Conservation (phyloP, 2,888 invertebrate genomes). For the Clepsis dumicolana region DNA sequence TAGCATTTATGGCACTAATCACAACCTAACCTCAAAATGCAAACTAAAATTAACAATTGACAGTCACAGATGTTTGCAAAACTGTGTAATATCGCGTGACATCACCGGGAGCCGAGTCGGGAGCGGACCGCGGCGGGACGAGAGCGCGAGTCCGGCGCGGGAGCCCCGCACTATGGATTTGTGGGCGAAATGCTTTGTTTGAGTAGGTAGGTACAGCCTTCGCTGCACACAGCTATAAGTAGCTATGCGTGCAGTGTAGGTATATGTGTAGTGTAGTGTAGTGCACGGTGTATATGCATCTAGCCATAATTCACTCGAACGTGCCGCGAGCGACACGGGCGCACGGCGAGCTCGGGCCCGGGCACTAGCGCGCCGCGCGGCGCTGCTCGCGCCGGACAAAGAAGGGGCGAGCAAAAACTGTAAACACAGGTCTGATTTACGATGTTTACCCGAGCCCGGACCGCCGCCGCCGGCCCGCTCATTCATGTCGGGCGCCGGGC, state of each 20-base stretch:
- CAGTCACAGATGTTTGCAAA: constrained; percentile 77
- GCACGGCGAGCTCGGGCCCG: constrained; percentile 56
- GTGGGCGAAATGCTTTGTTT: constrained; percentile 84
- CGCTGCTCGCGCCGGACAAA: constrained; percentile 53
- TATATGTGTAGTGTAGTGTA: constrained; percentile 70
- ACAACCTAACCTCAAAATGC: constrained; percentile 82
- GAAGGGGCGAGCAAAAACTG: constrained; percentile 75
- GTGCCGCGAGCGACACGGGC: constrained; percentile 60
- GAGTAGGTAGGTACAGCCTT: constrained; percentile 82
- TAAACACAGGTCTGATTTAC: constrained; percentile 81
- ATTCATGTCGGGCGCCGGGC: constrained; percentile 41
- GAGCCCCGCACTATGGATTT: constrained; percentile 71
- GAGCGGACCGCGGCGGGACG: constrained; percentile 56
- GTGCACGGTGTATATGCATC: constrained; percentile 70
- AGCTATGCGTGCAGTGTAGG: constrained; percentile 73
- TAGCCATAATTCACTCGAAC: constrained; percentile 74
- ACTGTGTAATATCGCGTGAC: constrained; percentile 65
- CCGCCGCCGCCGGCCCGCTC: constrained; percentile 47
- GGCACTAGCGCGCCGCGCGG: constrained; percentile 61
- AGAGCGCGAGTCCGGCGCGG: constrained; percentile 68
- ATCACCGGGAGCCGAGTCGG: constrained; percentile 63
- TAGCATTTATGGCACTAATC: constrained; percentile 62
- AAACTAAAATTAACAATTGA: constrained; percentile 71
- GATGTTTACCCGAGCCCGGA: constrained; percentile 58
- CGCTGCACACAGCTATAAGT: constrained; percentile 75